Evolutionary conservation across 2,797 vertebrate genomes (phyloP), one percentile per base, ranked within the genome.

Genomic region (Rhyacichthys aspro): DNA sequence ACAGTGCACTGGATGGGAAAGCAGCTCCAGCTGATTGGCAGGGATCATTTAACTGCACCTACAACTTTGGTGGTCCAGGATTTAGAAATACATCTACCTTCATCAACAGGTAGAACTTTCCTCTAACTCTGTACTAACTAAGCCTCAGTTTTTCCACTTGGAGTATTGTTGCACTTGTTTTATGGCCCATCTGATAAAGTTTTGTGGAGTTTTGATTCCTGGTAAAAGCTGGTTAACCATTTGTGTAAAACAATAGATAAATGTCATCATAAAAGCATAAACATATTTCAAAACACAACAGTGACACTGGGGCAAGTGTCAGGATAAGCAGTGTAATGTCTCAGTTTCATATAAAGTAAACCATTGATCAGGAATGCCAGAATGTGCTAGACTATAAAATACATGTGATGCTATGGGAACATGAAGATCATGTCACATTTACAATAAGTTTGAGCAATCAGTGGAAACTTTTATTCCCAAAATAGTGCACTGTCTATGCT

Each of bases 21-120:
- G 0, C 0, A 0, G 92, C 92, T 8, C 92, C 84, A 0, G 0
- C 0, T 0, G 0, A 3, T 7, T 97, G 95, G 95, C 90, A 93
- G 55, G 94, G 95, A 32, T 85, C 76, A 0, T 89, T 96, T 54
- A 88, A 92, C 43, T 97, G 95, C 67, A 57, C 49, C 28, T 97
- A 96, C 81, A 92, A 83, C 14, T 33, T 86, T 32, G 95, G 95
- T 0, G 94, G 93, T 9, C 94, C 94, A 0, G 95, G 95, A 11
- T 97, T 97, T 76, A 80, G 11, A 48, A 0, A 1, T 0, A 33
- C 55, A 0, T 76, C 90, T 47, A 0, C 0, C 1, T 93, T 91
- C 54, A 67, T 1, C 5, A 41, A 64, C 78, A 90, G 94, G 95
- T 86, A 62, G 9, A 17, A 32, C 15, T 42, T 8, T 39, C 2